Evolutionary conservation across 1,140 invertebrate species (phyloP).

Genomic region (Anagrus nilaparvatae): DNA sequence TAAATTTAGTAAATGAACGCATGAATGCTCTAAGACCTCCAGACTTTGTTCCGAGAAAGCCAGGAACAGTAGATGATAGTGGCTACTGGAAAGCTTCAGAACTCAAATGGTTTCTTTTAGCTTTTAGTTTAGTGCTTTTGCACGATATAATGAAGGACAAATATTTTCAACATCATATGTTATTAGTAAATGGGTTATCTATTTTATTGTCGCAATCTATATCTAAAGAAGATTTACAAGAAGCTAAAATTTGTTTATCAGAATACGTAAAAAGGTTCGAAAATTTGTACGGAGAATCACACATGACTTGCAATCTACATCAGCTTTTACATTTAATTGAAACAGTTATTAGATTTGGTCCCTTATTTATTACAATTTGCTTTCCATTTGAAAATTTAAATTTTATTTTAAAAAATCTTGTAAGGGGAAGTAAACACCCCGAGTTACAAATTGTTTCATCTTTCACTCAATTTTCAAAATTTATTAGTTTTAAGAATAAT

Average conservation of each 20-base stretch:
- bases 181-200: conserved; percentile 6
- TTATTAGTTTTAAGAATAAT: conserved; percentile 1
- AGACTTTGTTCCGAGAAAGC: conserved; percentile 14
- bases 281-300: conserved; percentile 5
- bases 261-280: conserved; percentile 10
- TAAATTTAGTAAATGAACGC: conserved; percentile 10
- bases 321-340: conserved; percentile 12
- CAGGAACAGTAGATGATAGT: conserved; percentile 9
- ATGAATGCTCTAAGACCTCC: conserved; percentile 11
- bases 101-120: conserved; percentile 15
- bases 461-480: neutral
- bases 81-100: conserved; percentile 20
- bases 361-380: conserved; percentile 13
- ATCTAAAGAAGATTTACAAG: neutral
- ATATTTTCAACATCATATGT: conserved; percentile 18
- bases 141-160: conserved; percentile 7
- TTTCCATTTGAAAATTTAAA: conserved; percentile 16
- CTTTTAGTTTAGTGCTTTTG: conserved; percentile 16
- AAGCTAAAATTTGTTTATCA: neutral
- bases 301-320: conserved; percentile 11
- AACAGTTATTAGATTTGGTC: conserved; percentile 11
- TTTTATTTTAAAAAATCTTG: conserved; percentile 8
- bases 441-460: conserved; percentile 6
- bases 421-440: conserved; percentile 6
- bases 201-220: conserved; percentile 4